Conservation (phyloP, 1,140 invertebrate species). For the Aporrectodea caliginosa region DNA sequence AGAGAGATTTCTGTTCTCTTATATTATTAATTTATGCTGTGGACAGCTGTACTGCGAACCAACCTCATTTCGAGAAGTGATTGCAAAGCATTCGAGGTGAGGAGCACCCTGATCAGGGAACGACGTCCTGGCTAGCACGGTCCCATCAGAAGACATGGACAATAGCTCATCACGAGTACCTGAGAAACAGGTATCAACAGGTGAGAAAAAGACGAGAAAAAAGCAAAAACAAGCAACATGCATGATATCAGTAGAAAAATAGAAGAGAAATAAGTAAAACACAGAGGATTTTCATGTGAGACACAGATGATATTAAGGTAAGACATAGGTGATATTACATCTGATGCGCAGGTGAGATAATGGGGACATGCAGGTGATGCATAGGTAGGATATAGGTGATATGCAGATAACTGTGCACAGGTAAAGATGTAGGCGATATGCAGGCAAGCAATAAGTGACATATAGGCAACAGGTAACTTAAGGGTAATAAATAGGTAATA, state of each 20-base stretch:
- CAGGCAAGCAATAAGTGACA: no score
- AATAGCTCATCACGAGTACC: not conserved
- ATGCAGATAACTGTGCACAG: no score
- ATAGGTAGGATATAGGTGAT: no score
- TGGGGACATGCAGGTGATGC: no score
- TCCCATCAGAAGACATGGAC: not conserved
- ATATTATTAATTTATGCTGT: not conserved
- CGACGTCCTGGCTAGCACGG: not conserved
- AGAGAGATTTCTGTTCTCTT: not conserved
- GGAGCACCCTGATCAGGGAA: not conserved
- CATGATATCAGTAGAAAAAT: not conserved
- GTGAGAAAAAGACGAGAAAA: not conserved
- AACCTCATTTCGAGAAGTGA: not conserved
- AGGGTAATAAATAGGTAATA: no score
- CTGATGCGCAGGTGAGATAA: not conserved
- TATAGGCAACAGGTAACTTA: no score
- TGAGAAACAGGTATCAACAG: no score
- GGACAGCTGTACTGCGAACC: not conserved
- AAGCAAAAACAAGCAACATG: not conserved
- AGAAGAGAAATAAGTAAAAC: no score
- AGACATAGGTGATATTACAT: not conserved
- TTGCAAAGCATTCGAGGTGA: not conserved
- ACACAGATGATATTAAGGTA: not conserved
- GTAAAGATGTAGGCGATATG: no score
- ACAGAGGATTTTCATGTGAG: not conserved